Evolutionary conservation across 1,140 invertebrate genomes (phyloP).

Genomic region (Drosophila varians): DNA sequence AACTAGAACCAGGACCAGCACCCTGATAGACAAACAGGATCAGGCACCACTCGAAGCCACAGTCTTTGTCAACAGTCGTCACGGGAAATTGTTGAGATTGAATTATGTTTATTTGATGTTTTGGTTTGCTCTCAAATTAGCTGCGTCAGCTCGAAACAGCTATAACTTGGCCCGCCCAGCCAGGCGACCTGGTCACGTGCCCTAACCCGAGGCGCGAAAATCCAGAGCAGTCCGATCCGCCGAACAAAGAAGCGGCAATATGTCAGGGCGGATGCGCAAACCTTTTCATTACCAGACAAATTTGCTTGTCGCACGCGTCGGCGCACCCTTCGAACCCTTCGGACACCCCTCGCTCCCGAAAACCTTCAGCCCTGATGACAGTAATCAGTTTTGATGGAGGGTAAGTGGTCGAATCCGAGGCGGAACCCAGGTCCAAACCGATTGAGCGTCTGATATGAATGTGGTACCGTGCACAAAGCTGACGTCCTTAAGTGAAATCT

Average conservation of each 20-base stretch:
- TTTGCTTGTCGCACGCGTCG: constrained; percentile 67
- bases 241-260: constrained; percentile 65
- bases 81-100: constrained; percentile 79
- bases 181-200: constrained; percentile 57
- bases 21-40: constrained; percentile 8
- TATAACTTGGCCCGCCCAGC: constrained; percentile 18
- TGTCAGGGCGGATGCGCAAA: constrained; percentile 76
- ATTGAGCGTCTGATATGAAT: constrained; percentile 31
- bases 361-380: constrained; percentile 62
- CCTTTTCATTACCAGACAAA: constrained; percentile 80
- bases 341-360: constrained; percentile 23
- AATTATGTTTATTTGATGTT: constrained; percentile 83
- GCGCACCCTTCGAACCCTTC: constrained; percentile 60
- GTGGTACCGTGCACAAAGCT: constrained; percentile 51
- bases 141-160: constrained; percentile 59
- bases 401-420: constrained; percentile 39
- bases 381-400: constrained; percentile 79
- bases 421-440: neutral
- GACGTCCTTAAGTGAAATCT: constrained; percentile 83
- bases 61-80: constrained; percentile 53
- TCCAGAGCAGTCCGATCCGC: constrained; percentile 52
- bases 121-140: constrained; percentile 81
- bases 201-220: constrained; percentile 80
- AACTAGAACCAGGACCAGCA: neutral
- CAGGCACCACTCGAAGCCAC: constrained; percentile 60